Percentiles rank a stretch among this genome's conserved stretches.
phyloP scores from a whole-genome alignment of 30 jellyfish, hydroid and myxozoan species.

The Turritopsis rubra region DNA sequence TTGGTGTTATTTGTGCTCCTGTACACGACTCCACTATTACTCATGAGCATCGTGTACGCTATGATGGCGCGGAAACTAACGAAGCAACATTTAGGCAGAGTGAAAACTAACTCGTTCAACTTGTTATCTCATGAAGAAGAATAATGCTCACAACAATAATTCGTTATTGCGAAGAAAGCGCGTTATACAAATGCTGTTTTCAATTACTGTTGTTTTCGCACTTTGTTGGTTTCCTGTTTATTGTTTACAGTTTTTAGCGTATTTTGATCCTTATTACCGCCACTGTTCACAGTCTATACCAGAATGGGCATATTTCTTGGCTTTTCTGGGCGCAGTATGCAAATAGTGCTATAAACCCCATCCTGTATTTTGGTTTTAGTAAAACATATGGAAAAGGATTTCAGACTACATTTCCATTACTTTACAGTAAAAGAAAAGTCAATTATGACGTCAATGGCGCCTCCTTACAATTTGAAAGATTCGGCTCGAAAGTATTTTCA shows the following conservation, averaged over 20 bases:
- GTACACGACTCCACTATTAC: constrained; percentile 50
- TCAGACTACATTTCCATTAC: background rate
- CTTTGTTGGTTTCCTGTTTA: constrained; percentile 78
- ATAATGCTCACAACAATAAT: background rate
- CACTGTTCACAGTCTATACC: constrained; percentile 47
- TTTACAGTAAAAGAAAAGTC: background rate
- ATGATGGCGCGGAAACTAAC: constrained; percentile 46
- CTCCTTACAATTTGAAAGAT: background rate
- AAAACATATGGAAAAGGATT: constrained; percentile 56
- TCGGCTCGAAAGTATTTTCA: background rate
- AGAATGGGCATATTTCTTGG: constrained; percentile 30
- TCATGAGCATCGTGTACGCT: constrained; percentile 57
- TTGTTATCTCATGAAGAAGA: too few species aligned
- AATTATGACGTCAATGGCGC: background rate
- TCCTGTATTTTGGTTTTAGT: constrained; percentile 60
- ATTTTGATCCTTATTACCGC: constrained; percentile 36
- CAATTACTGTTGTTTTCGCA: constrained; percentile 41
- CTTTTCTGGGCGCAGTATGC: constrained; percentile 59
- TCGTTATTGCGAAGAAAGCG: constrained; percentile 11
- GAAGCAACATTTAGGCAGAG: constrained; percentile 20
- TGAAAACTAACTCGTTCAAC: too few species aligned
- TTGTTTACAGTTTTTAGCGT: constrained; percentile 43
- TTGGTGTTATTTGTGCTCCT: constrained; percentile 49
- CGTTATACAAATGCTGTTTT: constrained; percentile 66
- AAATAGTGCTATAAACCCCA: constrained; percentile 69